Base-by-base conservation (phyloP, 2,888 invertebrate genomes). In the Chymomyza procnemis region DNA sequence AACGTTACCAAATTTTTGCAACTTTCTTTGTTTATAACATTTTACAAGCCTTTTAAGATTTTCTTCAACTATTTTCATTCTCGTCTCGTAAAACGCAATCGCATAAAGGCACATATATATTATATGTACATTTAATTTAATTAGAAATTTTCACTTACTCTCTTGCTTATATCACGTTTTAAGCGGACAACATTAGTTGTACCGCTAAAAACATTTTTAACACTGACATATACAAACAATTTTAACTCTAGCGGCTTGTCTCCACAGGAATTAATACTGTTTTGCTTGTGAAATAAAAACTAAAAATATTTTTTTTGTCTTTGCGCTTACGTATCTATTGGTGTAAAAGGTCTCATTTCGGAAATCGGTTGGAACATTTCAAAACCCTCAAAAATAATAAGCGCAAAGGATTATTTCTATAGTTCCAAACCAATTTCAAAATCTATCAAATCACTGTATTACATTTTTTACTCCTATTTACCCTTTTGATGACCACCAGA, bases 1-100 rank as follows among this genome's bases (percentile, higher is more conserved):
- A 72, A 80, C 80, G 78, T 81, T 84, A 79, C 83, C 69, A 30
- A 61, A 54, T 60, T 67, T 71, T 67, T 66, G 50, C 63, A 22
- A 66, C 55, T 26, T 57, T 56, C 55, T 22, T 34, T 2, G 60
- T 69, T 26, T 56, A 61, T 48, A 22, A 19, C n/a, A 22, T 14
- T 34, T 48, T 58, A 19, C 14, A 6, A 48, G 74, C 69, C 74
- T 60, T 66, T 79, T 79, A 78, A 84, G 41, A 46, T 16, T 56
- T 0, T 8, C 47, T 46, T 60, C 9, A 58, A 26, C 16, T 52
- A 16, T 61, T 64, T 66, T 63, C 50, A 57, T 59, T 52, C 48
- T 12, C 3, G 19, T 16, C 18, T 19, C 61, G 67, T 55, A 71
- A 55, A 70, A 62, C 64, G 54, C 47, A 52, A 34, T 6, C 14